Percentiles rank a stretch among this genome's conserved stretches.
Evolutionary conservation across 2,797 vertebrate species (phyloP).

Genomic region (Rhabdomys pumilio): DNA sequence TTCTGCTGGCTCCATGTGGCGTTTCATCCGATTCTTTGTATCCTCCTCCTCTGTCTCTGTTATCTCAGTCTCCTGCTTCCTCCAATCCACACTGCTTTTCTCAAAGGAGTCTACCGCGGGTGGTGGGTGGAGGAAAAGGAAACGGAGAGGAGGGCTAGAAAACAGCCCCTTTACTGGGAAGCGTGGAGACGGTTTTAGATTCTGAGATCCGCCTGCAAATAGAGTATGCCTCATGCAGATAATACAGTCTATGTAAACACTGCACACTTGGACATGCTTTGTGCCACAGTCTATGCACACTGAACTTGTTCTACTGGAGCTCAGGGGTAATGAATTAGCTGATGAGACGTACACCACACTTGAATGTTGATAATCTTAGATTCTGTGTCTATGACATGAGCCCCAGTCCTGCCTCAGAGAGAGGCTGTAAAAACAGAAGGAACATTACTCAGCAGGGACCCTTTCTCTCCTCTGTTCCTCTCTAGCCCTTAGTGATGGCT

Average conservation of each 20-base stretch:
- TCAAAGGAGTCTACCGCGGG: slow-evolving; percentile 26
- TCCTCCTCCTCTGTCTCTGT: neutral
- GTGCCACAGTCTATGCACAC: neutral
- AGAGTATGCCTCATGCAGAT: slow-evolving; percentile 8
- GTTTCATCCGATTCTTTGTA: neutral
- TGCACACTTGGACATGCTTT: neutral
- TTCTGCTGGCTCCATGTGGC: neutral
- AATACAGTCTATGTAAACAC: neutral
- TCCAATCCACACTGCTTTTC: neutral
- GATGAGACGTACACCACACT: neutral
- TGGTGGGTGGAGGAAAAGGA: slow-evolving; percentile 6
- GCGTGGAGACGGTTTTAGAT: slow-evolving; percentile 20
- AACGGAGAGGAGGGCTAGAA: slow-evolving; percentile 11
- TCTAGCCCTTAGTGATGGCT: neutral
- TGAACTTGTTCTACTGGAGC: neutral
- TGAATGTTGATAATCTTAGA: neutral
- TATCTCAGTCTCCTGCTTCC: neutral
- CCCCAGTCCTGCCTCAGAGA: neutral
- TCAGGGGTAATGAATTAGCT: neutral
- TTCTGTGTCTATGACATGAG: neutral
- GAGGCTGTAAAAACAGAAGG: neutral
- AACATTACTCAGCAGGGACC: neutral
- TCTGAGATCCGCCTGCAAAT: slow-evolving; percentile 49
- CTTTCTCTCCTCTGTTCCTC: neutral
- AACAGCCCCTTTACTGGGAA: slow-evolving; percentile 36